Evolutionary conservation across 1,140 invertebrate species (phyloP).

Genomic region (Asobara japonica): DNA sequence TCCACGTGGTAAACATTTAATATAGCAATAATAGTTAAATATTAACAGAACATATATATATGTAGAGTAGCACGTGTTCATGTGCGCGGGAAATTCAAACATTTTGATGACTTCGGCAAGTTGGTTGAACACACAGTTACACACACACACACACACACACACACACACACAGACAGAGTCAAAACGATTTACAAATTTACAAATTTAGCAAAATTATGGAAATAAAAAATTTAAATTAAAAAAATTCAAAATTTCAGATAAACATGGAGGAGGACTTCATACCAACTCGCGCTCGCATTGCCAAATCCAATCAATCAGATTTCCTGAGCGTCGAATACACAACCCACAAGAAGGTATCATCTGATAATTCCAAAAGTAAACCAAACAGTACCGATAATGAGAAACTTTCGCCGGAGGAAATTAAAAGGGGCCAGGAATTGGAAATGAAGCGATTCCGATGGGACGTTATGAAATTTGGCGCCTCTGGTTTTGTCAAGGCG

Average conservation of each 20-base stretch:
- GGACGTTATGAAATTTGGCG: constrained; percentile 75
- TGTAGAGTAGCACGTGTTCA: no score
- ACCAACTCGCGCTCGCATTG: background rate
- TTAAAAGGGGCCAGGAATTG: constrained; percentile 56
- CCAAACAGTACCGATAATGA: background rate
- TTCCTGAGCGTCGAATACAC: background rate
- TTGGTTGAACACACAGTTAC: no score
- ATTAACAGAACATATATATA: no score
- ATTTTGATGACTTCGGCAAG: no score
- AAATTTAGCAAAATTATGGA: no score
- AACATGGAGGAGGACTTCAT: background rate
- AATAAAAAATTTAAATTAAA: no score
- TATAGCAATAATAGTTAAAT: no score
- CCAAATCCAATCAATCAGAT: background rate
- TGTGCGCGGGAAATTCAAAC: no score
- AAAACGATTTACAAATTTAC: no score
- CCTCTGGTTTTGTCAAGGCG: constrained; percentile 69
- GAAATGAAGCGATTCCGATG: constrained; percentile 70
- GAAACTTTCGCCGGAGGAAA: background rate
- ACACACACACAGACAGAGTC: no score
- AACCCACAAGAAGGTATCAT: background rate
- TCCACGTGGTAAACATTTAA: no score
- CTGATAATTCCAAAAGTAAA: background rate
- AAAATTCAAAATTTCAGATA: background rate
- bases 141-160: no score